Evolutionary conservation across 2,113 vertebrate species (phyloP).

Genomic region (Chloebia gouldiae): DNA sequence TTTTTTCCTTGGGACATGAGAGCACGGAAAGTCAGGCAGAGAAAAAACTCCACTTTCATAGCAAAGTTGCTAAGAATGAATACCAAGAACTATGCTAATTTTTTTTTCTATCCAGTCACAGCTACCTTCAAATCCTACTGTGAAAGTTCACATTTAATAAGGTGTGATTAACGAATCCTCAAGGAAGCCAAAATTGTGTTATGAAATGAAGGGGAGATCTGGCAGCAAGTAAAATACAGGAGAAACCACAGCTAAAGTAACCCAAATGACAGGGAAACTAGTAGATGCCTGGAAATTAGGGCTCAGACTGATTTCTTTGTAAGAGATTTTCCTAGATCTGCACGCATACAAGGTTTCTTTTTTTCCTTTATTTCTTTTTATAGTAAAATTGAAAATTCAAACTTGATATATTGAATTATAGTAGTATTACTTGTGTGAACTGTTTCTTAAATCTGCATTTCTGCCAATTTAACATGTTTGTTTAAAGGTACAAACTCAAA

Average conservation of each 20-base stretch:
- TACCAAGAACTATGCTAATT: not conserved
- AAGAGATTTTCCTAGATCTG: not conserved
- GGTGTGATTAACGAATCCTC: slow-evolving; percentile 50
- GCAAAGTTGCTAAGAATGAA: not conserved
- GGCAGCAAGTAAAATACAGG: slow-evolving; percentile 25
- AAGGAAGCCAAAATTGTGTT: slow-evolving; percentile 52
- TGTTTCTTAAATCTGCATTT: not conserved
- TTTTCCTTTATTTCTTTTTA: not conserved
- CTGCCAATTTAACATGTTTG: not conserved
- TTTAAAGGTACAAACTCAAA: not conserved
- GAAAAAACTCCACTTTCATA: not conserved
- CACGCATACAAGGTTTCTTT: not conserved
- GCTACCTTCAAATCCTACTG: slow-evolving; percentile 48
- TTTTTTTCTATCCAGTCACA: not conserved
- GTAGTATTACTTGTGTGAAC: not conserved
- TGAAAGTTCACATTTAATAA: slow-evolving; percentile 66
- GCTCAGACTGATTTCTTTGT: not conserved
- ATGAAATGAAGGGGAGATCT: slow-evolving; percentile 39
- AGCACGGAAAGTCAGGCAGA: not conserved
- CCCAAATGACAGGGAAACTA: not conserved
- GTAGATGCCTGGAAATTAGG: slow-evolving; percentile 8
- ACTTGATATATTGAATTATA: not conserved
- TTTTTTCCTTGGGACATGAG: not conserved
- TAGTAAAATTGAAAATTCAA: not conserved
- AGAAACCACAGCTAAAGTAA: slow-evolving; percentile 38